Conservation (phyloP, 2,113 vertebrate species). For the Lycocorax pyrrhopterus region DNA sequence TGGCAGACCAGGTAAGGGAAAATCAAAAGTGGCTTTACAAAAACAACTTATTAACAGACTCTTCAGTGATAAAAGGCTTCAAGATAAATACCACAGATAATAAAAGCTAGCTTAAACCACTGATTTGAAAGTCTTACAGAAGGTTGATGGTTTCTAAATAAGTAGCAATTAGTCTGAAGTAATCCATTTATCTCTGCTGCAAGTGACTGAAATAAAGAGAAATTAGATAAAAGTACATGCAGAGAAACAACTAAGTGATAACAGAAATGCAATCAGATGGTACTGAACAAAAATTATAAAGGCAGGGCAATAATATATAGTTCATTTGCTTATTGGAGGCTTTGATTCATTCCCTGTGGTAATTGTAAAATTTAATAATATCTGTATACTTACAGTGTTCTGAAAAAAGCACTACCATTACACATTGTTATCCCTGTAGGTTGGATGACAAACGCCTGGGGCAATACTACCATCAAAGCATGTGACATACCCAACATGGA, state of each 20-base stretch:
- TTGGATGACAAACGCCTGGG: slow-evolving; percentile 84
- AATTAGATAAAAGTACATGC: slow-evolving; percentile 26
- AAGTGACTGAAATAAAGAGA: slow-evolving; percentile 44
- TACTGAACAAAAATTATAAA: slow-evolving; percentile 71
- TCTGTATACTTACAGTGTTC: slow-evolving; percentile 77
- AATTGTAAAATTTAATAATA: slow-evolving; percentile 82
- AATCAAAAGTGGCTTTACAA: neutral
- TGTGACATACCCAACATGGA: slow-evolving; percentile 67
- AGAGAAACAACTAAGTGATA: slow-evolving; percentile 52
- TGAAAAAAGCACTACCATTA: slow-evolving; percentile 74
- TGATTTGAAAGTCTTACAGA: neutral
- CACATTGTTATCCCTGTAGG: slow-evolving; percentile 86
- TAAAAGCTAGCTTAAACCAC: neutral
- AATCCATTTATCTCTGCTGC: slow-evolving; percentile 21
- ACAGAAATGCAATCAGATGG: slow-evolving; percentile 65
- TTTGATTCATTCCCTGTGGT: slow-evolving; percentile 87
- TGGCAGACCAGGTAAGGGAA: neutral
- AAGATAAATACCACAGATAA: slow-evolving; percentile 53
- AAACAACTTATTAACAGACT: slow-evolving; percentile 40
- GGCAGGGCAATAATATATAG: slow-evolving; percentile 75
- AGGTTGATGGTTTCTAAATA: neutral
- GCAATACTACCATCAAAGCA: slow-evolving; percentile 82
- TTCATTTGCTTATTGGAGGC: slow-evolving; percentile 73
- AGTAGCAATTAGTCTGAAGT: slow-evolving; percentile 37
- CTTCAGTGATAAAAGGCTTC: slow-evolving; percentile 16